Evolutionary conservation across 2,113 vertebrate genomes (phyloP), one percentile per base, ranked within the genome.

Genomic region (Rattus norvegicus): DNA sequence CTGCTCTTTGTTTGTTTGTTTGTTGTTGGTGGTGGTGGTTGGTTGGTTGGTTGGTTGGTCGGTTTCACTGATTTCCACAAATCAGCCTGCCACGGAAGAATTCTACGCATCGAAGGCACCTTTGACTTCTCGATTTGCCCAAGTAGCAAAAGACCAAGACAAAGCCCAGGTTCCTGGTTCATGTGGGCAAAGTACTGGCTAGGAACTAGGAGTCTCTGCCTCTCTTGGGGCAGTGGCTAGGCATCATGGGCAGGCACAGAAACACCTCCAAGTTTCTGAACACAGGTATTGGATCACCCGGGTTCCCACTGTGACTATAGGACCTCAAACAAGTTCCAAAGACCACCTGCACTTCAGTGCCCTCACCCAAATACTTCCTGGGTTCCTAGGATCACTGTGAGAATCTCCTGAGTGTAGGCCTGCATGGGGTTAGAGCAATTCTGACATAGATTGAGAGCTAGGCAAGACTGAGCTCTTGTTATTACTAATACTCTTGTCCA

Each of bases 121-220:
- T 70, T 95, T 65, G 49, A 77, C 28, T 3, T 92, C 88, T 73
- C 47, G 54, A 90, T 97, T 92, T 52, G 93, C 81, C 47, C 36
- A 73, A 28, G 63, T 65, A 49, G 17, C n/a, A 70, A 86, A 92
- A 94, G 80, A 65, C n/a, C 39, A 61, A 16, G 72, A 81, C 67
- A 88, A 81, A 49, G 17, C 63, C 88, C 85, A 63, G 56, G 65
- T 88, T 39, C 26, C 69, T 10, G 17, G 28, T 30, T 81, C 36
- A 7, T 56, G 72, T 33, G 52, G 76, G 80, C 95, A 63, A 77
- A 49, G 20, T 47, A 26, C 36, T 47, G 26, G 49, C 75, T 39
- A 13, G 54, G 7, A 43, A 2, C 61, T 7, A 14, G 28, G 6
- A 5, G 24, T 4, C 22, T 11, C 47, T 49, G 17, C 61, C 54